Evolutionary conservation across 2,797 vertebrate genomes (phyloP).

Genomic region (Chaunax sp.): DNA sequence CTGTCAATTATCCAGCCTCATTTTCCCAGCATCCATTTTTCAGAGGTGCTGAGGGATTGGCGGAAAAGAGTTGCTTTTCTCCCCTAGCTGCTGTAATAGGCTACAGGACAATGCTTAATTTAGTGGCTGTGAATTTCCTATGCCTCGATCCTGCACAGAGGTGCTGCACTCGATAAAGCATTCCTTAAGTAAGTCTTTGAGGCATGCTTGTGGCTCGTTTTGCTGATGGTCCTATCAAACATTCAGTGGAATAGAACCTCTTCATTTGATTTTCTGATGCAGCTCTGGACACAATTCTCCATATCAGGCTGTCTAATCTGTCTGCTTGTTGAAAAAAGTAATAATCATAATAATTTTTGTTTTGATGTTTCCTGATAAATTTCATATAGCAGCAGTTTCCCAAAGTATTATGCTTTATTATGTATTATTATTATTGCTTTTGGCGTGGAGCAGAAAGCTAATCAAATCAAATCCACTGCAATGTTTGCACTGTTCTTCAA

Average conservation of each 20-base stretch:
- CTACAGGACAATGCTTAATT: constrained; percentile 60
- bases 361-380: not conserved
- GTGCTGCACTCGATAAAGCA: constrained; percentile 49
- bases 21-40: constrained; percentile 60
- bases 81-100: constrained; percentile 33
- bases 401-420: not conserved
- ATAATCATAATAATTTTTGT: not conserved
- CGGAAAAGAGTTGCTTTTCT: constrained; percentile 30
- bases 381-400: not conserved
- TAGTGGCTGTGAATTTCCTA: constrained; percentile 53
- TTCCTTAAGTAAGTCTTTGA: constrained; percentile 58
- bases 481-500: constrained; percentile 24
- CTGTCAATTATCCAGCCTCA: constrained; percentile 52
- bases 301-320: not conserved
- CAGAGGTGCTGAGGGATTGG: constrained; percentile 45
- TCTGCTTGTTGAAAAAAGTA: too few relatives aligned
- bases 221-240: constrained; percentile 50
- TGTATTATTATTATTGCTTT: not conserved
- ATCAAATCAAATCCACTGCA: not conserved
- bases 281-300: constrained; percentile 1
- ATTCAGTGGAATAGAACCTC: constrained; percentile 19
- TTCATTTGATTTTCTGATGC: constrained; percentile 34
- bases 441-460: not conserved
- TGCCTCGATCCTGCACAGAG: constrained; percentile 33
- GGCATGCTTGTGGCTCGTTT: constrained; percentile 41